phyloP scores from a whole-genome alignment of 2,797 vertebrate genomes.

The Chromis chromis region DNA sequence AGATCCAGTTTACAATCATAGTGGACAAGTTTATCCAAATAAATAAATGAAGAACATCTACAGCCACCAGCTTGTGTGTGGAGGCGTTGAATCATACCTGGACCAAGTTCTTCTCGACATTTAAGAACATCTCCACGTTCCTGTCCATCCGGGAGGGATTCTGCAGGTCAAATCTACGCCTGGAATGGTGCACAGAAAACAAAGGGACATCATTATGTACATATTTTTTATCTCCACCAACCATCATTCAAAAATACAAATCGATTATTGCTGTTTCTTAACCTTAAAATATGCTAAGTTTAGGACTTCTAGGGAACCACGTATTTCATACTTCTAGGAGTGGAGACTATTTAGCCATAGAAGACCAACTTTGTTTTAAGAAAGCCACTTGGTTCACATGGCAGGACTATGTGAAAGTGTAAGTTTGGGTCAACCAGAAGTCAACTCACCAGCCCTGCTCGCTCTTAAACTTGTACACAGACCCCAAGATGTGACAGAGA shows the following conservation, averaged over 20 bases:
- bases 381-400: background rate
- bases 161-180: slow-evolving; percentile 97
- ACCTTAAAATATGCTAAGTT: too few relatives aligned
- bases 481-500: slow-evolving; percentile 96
- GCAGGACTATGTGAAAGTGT: background rate
- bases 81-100: slow-evolving; percentile 83
- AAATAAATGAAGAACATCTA: background rate
- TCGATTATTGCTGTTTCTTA: too few relatives aligned
- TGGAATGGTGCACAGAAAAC: slow-evolving; percentile 55
- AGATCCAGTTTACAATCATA: background rate
- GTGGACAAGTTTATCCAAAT: background rate
- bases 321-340: too few relatives aligned
- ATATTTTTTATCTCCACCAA: background rate
- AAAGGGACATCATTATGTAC: background rate
- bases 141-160: slow-evolving; percentile 99
- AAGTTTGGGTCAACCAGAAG: background rate
- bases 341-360: too few relatives aligned
- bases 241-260: background rate
- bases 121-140: slow-evolving; percentile 99
- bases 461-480: slow-evolving; percentile 98
- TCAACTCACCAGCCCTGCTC: slow-evolving; percentile 97
- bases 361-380: too few relatives aligned
- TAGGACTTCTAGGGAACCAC: too few relatives aligned
- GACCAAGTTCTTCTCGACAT: slow-evolving; percentile 97
- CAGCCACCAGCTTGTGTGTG: fast-evolving